These are phyloP conservation scores for Gallinago nigripennis DNA, from an alignment of 2,797 vertebrate genomes.

Conservation along the genomic window DNA sequence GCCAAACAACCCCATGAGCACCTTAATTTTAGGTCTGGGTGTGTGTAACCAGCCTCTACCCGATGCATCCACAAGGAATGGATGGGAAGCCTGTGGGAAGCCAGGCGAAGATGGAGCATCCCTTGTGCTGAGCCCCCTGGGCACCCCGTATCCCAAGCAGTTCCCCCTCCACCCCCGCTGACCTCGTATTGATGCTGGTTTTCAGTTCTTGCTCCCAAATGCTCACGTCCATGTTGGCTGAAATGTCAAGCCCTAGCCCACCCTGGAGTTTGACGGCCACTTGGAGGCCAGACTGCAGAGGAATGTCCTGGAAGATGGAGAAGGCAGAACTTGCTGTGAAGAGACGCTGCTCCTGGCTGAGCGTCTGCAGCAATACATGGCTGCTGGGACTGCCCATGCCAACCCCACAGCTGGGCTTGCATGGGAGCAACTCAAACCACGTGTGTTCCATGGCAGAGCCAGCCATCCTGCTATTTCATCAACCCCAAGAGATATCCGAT, in stretches of 20 bases:
- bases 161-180: neutral
- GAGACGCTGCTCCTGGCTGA: accelerated
- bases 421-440: accelerated
- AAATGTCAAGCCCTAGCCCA: conserved; percentile 66
- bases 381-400: neutral
- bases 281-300: conserved; percentile 72
- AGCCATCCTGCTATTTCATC: neutral
- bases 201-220: conserved; percentile 71
- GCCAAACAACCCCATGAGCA: neutral
- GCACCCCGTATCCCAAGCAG: neutral
- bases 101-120: neutral
- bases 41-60: neutral
- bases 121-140: accelerated
- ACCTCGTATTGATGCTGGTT: conserved; percentile 51
- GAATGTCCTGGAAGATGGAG: conserved; percentile 54
- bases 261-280: conserved; percentile 41
- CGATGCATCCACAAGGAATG: accelerated
- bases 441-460: accelerated
- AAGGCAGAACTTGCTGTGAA: neutral
- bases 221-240: conserved; percentile 47
- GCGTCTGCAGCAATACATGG: accelerated
- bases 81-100: neutral
- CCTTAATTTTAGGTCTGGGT: neutral
- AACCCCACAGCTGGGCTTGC: neutral
- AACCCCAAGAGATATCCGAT: neutral